Evolutionary conservation across 2,888 invertebrate species (phyloP).

Genomic region (Dolichopus griseipennis): DNA sequence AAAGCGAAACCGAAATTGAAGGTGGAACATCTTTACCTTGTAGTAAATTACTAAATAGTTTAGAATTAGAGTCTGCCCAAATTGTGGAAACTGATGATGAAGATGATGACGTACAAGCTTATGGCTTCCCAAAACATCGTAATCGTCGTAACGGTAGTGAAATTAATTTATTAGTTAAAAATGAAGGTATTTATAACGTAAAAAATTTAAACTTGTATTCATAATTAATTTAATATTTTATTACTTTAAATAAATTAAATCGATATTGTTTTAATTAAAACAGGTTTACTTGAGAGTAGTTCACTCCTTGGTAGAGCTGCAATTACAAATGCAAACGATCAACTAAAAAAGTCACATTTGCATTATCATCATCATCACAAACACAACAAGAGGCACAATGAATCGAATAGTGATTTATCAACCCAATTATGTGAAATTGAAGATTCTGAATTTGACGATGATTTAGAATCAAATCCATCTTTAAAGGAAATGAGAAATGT

Average conservation of each 20-base stretch:
- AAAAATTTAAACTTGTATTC: no score
- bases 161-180: conserved; percentile 25
- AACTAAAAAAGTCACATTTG: neutral
- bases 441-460: conserved; percentile 66
- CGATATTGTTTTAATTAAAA: no score
- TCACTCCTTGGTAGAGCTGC: conserved; percentile 11
- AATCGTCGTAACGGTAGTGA: conserved; percentile 39
- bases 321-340: neutral
- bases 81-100: conserved; percentile 41
- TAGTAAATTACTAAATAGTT: conserved; percentile 26
- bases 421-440: conserved; percentile 87
- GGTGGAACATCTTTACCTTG: conserved; percentile 32
- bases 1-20: conserved; percentile 56
- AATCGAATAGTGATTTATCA: conserved; percentile 78
- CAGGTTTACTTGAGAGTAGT: conserved; percentile 14
- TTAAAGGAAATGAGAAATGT: conserved; percentile 12
- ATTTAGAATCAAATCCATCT: conserved; percentile 12
- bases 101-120: conserved; percentile 41
- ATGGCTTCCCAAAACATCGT: conserved; percentile 43
- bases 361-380: neutral
- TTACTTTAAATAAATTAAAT: neutral
- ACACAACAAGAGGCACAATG: conserved; percentile 42
- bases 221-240: neutral
- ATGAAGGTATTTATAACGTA: conserved; percentile 24
- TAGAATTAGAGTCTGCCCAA: conserved; percentile 23